phyloP scores from a whole-genome alignment of 2,888 invertebrate species.

The Drosophila recens region DNA sequence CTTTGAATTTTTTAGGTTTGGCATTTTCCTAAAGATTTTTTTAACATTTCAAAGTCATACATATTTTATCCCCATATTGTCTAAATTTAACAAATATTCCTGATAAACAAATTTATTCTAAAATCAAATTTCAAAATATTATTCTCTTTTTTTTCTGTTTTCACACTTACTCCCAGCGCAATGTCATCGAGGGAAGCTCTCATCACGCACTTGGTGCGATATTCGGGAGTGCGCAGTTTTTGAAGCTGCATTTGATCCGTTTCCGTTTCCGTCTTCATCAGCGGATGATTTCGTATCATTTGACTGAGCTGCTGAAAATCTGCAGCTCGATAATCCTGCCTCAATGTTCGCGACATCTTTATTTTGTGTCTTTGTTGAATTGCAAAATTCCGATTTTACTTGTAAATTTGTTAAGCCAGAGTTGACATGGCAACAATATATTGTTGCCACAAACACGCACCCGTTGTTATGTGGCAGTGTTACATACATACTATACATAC shows the following conservation, averaged over 20 bases:
- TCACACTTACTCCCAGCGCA: constrained; percentile 59
- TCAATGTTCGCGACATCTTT: constrained; percentile 54
- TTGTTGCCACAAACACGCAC: constrained; percentile 60
- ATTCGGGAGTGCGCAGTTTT: constrained; percentile 65
- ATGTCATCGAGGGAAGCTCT: constrained; percentile 72
- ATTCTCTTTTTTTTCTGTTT: no score
- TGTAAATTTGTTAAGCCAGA: not conserved
- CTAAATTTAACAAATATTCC: no score
- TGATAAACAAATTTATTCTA: no score
- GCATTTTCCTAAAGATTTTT: no score
- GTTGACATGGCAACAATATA: constrained; percentile 65
- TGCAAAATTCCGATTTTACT: not conserved
- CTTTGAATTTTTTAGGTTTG: no score
- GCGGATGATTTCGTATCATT: constrained; percentile 61
- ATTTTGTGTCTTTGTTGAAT: not conserved
- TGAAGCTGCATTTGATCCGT: constrained; percentile 47
- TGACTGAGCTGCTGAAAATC: constrained; percentile 68
- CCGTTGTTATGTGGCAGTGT: constrained; percentile 43
- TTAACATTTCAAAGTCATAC: no score
- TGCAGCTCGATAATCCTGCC: constrained; percentile 62
- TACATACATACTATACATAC: constrained; percentile 22
- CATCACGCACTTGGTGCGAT: constrained; percentile 72
- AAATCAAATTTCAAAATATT: no score
- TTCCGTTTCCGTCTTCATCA: constrained; percentile 48
- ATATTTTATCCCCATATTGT: no score